Evolutionary conservation across 2,113 vertebrate genomes (phyloP), one percentile per base, ranked within the genome.

Genomic region (Sprattus sprattus): DNA sequence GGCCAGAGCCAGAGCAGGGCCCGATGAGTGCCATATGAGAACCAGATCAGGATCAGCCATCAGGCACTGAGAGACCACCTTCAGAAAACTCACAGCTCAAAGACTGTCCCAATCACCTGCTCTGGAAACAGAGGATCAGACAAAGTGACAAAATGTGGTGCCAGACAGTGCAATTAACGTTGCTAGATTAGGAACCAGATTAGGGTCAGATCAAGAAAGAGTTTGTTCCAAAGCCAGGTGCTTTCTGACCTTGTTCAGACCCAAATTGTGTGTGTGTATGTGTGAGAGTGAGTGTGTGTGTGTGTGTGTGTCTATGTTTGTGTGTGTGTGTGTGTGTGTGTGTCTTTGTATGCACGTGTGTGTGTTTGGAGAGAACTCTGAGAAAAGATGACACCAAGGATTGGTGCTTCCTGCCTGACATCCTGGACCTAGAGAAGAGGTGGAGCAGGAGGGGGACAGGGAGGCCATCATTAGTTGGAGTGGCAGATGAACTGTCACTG

Each of bases 401-500:
- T 4, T 16, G 52, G 0, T 54, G 52, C 54, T 6, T 60, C 54
- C 54, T 60, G 20, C 18, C 18, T 60, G 54, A 60, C 54, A 22
- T 20, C 54, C 54, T 60, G 54, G 6, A 60, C 54, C 18, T 6
- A 22, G 20, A 60, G 4, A 60, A 60, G 22, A 20, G 54, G 6
- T 7, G 4, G 52, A 54, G 52, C 52, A 60, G 52, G 16, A 16
- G 52, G 15, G 4, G 18, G 82, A 25, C 25, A 87, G 84, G 83
- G 86, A 64, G 87, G 88, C 91, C 92, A 92, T 94, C 93, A 94
- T 95, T 94, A 92, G 95, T 94, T 92, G 91, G 89, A 92, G 92
- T 88, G 93, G 91, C 54, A 93, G 93, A 94, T 94, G 91, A 91
- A 92, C 93, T 91, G 92, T 91, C 88, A 49, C 67, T 88, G 93